Percentiles rank a stretch among this genome's conserved stretches.
phyloP scores from a whole-genome alignment of 2,888 invertebrate species.

The Hipparchia sbordonii region DNA sequence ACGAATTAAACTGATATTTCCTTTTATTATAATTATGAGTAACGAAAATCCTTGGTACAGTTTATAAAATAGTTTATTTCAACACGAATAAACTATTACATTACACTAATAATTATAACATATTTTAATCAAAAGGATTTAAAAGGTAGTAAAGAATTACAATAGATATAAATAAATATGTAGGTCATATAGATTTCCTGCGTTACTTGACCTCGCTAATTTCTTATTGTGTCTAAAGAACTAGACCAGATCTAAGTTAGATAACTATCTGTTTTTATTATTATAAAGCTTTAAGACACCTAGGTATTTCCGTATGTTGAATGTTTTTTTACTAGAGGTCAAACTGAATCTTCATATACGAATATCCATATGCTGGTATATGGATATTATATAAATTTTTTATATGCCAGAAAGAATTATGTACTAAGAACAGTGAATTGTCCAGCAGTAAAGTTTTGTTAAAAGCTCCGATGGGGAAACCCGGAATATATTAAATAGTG shows the following conservation, averaged over 20 bases:
- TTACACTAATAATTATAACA: not conserved
- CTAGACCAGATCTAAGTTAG: not conserved
- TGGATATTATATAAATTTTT: too few relatives aligned
- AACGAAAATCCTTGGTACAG: too few relatives aligned
- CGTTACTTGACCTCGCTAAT: slow-evolving; percentile 12
- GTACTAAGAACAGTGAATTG: too few relatives aligned
- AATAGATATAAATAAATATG: slow-evolving; percentile 18
- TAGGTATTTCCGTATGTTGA: not conserved
- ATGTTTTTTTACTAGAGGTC: not conserved
- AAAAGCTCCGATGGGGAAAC: too few relatives aligned
- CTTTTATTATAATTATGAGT: too few relatives aligned
- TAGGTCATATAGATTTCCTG: slow-evolving; percentile 27
- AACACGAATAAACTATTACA: not conserved
- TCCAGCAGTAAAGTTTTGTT: too few relatives aligned
- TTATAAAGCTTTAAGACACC: not conserved
- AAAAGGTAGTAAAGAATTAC: slow-evolving; percentile 13
- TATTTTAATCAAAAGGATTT: slow-evolving; percentile 12
- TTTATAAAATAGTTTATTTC: not conserved
- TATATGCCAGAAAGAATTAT: too few relatives aligned
- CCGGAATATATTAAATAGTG: too few relatives aligned
- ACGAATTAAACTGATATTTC: too few relatives aligned
- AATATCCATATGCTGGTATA: too few relatives aligned
- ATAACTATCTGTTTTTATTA: not conserved
- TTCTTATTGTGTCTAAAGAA: slow-evolving; percentile 14
- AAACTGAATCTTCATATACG: too few relatives aligned